Conservation (phyloP, 1,140 invertebrate genomes). For the Archivesica marissinica region DNA sequence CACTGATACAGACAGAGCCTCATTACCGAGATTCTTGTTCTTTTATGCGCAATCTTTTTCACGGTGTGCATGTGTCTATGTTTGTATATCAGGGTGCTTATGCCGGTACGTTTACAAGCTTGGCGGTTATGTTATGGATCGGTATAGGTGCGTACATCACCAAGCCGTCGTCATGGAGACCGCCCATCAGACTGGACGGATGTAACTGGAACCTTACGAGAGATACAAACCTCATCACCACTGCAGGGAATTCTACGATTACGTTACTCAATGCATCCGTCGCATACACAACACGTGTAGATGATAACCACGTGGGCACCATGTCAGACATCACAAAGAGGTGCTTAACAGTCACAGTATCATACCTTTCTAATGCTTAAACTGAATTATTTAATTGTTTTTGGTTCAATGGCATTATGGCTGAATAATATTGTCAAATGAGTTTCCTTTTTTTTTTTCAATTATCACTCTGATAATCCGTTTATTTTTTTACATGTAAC, state of each 20-base stretch:
- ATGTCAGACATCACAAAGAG: background rate
- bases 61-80: too few relatives aligned
- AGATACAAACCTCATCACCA: background rate
- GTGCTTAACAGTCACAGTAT: background rate
- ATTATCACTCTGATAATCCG: too few relatives aligned
- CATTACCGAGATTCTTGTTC: too few relatives aligned
- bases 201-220: slow-evolving; percentile 61
- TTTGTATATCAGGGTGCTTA: slow-evolving; percentile 59
- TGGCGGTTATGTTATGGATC: slow-evolving; percentile 64
- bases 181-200: slow-evolving; percentile 43
- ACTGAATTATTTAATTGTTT: background rate
- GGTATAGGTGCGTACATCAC: slow-evolving; percentile 59
- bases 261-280: background rate
- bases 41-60: too few relatives aligned
- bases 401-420: too few relatives aligned
- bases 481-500: too few relatives aligned
- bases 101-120: slow-evolving; percentile 56
- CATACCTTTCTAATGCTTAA: background rate
- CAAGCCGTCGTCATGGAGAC: slow-evolving; percentile 20
- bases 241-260: background rate
- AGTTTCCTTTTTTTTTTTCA: too few relatives aligned
- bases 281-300: background rate
- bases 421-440: too few relatives aligned
- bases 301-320: background rate
- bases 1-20: too few relatives aligned